A percentile compares a stretch with the other conserved stretches of the same genome.
These are phyloP conservation scores for Ranitomeya imitator DNA, from an alignment of 2,113 vertebrate genomes.

Conservation along the genomic window DNA sequence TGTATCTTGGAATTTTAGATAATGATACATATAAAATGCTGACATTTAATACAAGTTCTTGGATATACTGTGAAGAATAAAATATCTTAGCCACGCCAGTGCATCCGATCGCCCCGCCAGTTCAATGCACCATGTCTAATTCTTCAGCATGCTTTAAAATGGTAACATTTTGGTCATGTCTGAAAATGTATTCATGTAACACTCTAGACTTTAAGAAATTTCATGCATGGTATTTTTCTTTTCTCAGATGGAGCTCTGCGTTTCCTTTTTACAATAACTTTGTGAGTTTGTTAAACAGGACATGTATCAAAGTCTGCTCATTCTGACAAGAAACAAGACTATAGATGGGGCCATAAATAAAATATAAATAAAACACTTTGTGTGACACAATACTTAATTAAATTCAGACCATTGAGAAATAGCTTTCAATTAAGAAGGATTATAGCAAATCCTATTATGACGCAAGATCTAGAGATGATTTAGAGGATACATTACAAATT, in stretches of 20 bases:
- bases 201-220: constrained; percentile 35
- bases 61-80: constrained; percentile 7
- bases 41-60: constrained; percentile 28
- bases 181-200: constrained; percentile 42
- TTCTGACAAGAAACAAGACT: constrained; percentile 17
- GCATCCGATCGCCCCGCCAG: constrained; percentile 2
- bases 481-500: not conserved
- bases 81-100: constrained; percentile 10
- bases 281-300: constrained; percentile 21
- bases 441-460: not conserved
- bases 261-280: constrained; percentile 40
- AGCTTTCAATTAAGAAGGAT: constrained; percentile 5
- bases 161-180: constrained; percentile 46
- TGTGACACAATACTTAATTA: constrained; percentile 22
- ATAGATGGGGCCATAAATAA: not conserved
- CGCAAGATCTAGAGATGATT: not conserved
- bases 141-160: constrained; percentile 39
- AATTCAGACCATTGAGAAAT: not conserved
- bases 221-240: constrained; percentile 32
- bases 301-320: constrained; percentile 5
- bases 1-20: not conserved
- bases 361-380: constrained; percentile 13
- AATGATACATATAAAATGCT: constrained; percentile 17
- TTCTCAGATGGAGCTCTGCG: not conserved
- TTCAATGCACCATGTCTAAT: constrained; percentile 46